These are phyloP conservation scores for Acholoe squamosa DNA, from an alignment of 2,888 invertebrate species.

Conservation along the genomic window DNA sequence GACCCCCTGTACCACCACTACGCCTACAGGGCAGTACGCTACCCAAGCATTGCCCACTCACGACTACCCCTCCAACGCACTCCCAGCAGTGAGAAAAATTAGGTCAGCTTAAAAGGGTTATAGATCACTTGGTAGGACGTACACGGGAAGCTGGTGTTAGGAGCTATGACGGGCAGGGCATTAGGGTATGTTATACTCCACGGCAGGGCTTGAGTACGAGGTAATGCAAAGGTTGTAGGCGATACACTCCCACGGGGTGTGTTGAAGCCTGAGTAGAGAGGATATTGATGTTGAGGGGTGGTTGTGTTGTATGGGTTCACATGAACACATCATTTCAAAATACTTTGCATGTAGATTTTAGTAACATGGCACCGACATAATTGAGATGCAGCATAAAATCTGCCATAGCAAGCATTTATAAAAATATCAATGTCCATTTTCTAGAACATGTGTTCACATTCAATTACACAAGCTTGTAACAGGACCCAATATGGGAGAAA, in stretches of 20 bases:
- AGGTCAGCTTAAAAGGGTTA: slow-evolving; percentile 55
- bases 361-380: too few species aligned
- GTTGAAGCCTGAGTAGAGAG: background rate
- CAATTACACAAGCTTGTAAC: background rate
- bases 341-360: too few species aligned
- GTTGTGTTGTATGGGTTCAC: too few species aligned
- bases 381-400: too few species aligned
- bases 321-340: too few species aligned
- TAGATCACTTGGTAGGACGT: slow-evolving; percentile 24
- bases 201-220: background rate
- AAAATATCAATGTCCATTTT: background rate
- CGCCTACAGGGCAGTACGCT: slow-evolving; percentile 5
- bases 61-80: background rate
- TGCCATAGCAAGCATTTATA: too few species aligned
- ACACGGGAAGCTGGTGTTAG: background rate
- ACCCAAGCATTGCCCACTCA: background rate
- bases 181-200: slow-evolving; percentile 9
- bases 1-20: background rate
- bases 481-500: background rate
- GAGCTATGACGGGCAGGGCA: background rate
- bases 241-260: background rate
- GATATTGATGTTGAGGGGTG: background rate
- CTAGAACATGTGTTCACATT: background rate
- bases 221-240: slow-evolving; percentile 22
- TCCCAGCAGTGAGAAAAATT: slow-evolving; percentile 41